Evolutionary conservation across 37 sponge, comb jelly and placozoan genomes (phyloP), one percentile per base, ranked within the genome.

Genomic region (Cliona cf. orientalis): DNA sequence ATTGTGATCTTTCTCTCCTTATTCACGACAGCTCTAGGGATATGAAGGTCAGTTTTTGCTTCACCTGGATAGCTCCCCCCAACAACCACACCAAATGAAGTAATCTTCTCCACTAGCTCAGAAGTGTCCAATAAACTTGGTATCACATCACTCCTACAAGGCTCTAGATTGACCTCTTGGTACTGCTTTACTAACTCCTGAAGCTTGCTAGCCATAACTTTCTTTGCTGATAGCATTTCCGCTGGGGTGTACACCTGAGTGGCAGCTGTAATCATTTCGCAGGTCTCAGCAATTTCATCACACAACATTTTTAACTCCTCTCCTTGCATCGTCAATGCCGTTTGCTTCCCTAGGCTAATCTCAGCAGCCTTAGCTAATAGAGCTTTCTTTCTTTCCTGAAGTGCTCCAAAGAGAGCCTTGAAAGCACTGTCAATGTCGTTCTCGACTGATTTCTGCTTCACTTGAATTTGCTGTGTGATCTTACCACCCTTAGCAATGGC

Each of bases 221-320:
- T 17, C 41, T 82, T 82, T 2, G 73, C 58, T 19, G 82, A 71
- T 21, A 82, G 45, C 64, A 71, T 58, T 71, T 82, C 71, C 3
- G 60, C 63, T 22, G 82, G 46, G 2, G 64, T 62, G 39, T 82
- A 60, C 9, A 36, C 7, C 25, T 82, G 63, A 25, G 82, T 42
- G 25, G 62, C 73, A 1, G 28, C 6, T 0, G 21, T 28, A 1
- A 82, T 44, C 46, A 26, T 82, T 26, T 38, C 17, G 29, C 22
- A 82, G 1, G 46, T 53, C 21, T 31, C 2, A 11, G 45, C 21
- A 38, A 72, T 49, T 2, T 29, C 43, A 62, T 71, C 62, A 25
- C 61, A 36, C 23, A 82, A 9, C 34, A 32, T 82, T 46, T 71
- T 44, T 0, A 82, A 46, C 35, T 61, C 71, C 57, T 58, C 60